phyloP scores from a whole-genome alignment of 2,888 invertebrate genomes.

The Drosophila lutescens region DNA sequence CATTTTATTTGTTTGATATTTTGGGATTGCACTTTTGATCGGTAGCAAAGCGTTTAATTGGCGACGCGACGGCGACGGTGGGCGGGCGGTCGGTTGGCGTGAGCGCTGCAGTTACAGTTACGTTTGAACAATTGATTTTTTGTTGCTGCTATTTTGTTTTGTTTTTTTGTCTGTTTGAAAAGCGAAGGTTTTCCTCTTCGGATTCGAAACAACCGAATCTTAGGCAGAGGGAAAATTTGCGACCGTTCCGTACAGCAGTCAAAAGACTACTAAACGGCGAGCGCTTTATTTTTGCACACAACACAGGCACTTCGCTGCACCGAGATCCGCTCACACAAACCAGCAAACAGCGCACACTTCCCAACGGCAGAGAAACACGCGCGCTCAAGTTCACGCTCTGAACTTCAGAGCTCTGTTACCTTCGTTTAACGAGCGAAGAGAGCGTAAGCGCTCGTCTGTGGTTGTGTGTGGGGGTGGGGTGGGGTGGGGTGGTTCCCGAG shows the following conservation, averaged over 20 bases:
- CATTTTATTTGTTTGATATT: conserved; percentile 28
- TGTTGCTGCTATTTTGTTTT: conserved; percentile 35
- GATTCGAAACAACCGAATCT: conserved; percentile 15
- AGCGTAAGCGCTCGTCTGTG: conserved; percentile 7
- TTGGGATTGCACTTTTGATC: conserved; percentile 30
- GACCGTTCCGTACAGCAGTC: conserved; percentile 80
- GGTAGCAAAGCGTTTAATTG: conserved; percentile 56
- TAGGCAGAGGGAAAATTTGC: conserved; percentile 58
- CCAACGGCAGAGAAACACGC: conserved; percentile 59
- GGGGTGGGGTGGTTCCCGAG: too few species aligned
- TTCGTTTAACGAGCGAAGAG: conserved; percentile 54
- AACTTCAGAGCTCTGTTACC: conserved; percentile 77
- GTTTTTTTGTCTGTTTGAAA: conserved; percentile 36
- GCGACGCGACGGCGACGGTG: conserved; percentile 39
- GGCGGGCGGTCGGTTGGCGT: conserved; percentile 28
- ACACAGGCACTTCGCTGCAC: conserved; percentile 62
- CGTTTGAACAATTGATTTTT: conserved; percentile 51
- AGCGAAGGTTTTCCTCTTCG: conserved; percentile 55
- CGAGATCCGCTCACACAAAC: conserved; percentile 42
- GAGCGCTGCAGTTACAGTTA: conserved; percentile 53
- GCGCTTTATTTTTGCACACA: conserved; percentile 76
- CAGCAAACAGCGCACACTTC: conserved; percentile 10
- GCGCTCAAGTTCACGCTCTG: conserved; percentile 76
- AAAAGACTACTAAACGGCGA: conserved; percentile 77
- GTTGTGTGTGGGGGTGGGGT: conserved; percentile 7